Conservation (phyloP, 1,140 invertebrate genomes). For the Drosophila miranda region DNA sequence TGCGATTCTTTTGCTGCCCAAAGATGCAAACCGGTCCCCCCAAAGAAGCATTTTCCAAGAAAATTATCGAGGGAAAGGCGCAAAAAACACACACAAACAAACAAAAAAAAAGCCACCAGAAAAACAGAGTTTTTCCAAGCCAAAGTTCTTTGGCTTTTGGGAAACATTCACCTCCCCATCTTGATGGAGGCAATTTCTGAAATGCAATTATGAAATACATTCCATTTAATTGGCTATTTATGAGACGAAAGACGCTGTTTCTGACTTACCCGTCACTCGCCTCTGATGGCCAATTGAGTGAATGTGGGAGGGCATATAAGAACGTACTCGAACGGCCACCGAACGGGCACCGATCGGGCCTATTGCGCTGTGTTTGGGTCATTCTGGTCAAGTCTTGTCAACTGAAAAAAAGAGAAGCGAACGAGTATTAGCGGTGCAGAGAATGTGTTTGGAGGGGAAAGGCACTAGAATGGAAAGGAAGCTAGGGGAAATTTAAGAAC, state of each 20-base stretch:
- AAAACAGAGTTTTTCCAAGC: slow-evolving; percentile 26
- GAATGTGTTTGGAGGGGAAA: too few species aligned
- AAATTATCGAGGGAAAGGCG: slow-evolving; percentile 79
- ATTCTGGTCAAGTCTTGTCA: too few species aligned
- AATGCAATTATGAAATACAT: slow-evolving; percentile 57
- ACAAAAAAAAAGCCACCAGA: slow-evolving; percentile 1
- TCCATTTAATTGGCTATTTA: slow-evolving; percentile 47
- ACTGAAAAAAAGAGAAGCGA: too few species aligned
- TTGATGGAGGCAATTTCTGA: slow-evolving; percentile 41
- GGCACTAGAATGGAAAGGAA: too few species aligned
- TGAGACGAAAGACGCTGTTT: slow-evolving; percentile 11
- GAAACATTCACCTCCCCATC: slow-evolving; percentile 59
- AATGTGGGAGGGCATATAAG: slow-evolving; percentile 6
- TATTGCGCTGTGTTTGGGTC: too few species aligned
- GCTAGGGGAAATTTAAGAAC: too few species aligned
- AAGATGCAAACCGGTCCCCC: slow-evolving; percentile 75
- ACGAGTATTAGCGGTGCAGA: too few species aligned
- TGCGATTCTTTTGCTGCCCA: slow-evolving; percentile 70
- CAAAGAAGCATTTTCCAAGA: slow-evolving; percentile 78
- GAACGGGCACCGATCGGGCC: too few species aligned
- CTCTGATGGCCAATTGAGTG: neutral
- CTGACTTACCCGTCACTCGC: neutral
- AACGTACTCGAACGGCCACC: too few species aligned
- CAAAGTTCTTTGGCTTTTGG: slow-evolving; percentile 66
- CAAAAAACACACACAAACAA: slow-evolving; percentile 36